A percentile compares a stretch with the other conserved stretches of the same genome.
Evolutionary conservation across 2,797 vertebrate genomes (phyloP).

Genomic region (Sebastes reedi): DNA sequence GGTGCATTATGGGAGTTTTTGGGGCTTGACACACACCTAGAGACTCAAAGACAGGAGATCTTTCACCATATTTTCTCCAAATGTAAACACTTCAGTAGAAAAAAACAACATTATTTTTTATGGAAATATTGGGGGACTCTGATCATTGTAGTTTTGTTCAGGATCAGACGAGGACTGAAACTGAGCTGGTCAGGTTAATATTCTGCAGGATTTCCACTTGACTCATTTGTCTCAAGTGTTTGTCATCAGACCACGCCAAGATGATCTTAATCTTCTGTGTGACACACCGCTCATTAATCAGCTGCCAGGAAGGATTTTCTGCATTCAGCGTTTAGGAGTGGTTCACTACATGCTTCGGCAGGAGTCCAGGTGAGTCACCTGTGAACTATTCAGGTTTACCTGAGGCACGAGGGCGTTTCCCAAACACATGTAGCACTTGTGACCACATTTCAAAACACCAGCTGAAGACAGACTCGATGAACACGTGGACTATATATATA

Average conservation of each 20-base stretch:
- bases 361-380: constrained; percentile 46
- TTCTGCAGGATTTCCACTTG: no score
- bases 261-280: not conserved
- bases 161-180: no score
- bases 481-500: no score
- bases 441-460: constrained; percentile 7
- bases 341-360: not conserved
- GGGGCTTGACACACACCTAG: not conserved
- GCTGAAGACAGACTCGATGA: not conserved
- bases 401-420: constrained; percentile 6
- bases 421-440: not conserved
- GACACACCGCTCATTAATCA: no score
- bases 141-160: no score
- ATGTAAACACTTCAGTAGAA: no score
- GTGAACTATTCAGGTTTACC: constrained; percentile 24
- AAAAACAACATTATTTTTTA: no score
- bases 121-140: no score
- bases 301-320: no score
- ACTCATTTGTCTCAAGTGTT: not conserved
- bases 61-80: not conserved
- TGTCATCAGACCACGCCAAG: not conserved
- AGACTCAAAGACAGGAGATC: not conserved
- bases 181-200: no score
- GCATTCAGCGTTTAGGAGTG: constrained; percentile 2
- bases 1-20: not conserved